These are phyloP conservation scores for Argya squamiceps DNA, from an alignment of 2,797 vertebrate species.

Conservation along the genomic window DNA sequence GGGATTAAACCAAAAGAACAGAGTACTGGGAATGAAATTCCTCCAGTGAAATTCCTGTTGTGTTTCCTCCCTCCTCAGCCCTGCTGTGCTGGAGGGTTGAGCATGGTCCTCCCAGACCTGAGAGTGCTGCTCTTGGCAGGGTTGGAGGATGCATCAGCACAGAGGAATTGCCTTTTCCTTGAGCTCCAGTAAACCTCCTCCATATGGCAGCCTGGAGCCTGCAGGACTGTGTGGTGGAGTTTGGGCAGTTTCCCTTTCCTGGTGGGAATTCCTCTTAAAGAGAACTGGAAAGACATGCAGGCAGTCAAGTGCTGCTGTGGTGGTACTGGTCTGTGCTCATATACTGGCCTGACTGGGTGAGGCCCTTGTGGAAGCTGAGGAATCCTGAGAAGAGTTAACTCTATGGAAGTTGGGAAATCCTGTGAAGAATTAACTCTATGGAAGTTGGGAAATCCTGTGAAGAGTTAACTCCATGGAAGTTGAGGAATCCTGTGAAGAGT, in stretches of 20 bases:
- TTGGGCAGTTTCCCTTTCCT: not conserved
- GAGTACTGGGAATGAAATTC: not conserved
- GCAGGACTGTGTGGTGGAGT: not conserved
- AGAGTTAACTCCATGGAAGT: not conserved
- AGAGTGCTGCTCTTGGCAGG: not conserved
- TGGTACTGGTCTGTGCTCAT: not conserved
- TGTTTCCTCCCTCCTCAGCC: not conserved
- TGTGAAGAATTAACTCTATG: not conserved
- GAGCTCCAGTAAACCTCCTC: not conserved
- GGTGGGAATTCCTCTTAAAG: not conserved
- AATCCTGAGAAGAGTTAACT: not conserved
- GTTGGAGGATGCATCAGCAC: not conserved
- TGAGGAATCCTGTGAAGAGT: not conserved
- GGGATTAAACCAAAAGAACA: not conserved
- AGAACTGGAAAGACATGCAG: accelerated
- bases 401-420: not conserved
- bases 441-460: not conserved
- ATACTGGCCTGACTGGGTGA: accelerated
- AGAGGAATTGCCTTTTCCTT: not conserved
- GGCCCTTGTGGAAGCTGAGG: not conserved
- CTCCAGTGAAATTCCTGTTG: not conserved
- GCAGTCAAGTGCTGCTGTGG: accelerated
- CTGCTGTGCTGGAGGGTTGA: not conserved
- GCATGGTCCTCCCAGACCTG: not conserved
- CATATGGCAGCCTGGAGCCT: not conserved